Base-by-base conservation (phyloP, 2,113 vertebrate species). In the Struthio camelus region DNA sequence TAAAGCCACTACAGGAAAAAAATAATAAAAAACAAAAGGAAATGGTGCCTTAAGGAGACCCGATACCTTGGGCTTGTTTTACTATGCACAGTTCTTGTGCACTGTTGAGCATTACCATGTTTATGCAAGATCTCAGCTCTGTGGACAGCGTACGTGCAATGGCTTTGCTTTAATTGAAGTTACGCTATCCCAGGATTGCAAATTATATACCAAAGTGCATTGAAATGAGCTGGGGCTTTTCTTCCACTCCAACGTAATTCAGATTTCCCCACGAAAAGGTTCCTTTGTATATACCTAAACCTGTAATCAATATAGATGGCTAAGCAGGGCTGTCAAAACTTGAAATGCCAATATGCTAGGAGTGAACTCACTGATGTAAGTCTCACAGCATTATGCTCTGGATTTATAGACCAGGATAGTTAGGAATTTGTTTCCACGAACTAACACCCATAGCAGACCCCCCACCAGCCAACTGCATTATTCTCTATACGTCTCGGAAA, bases 161-260 rank as follows among this genome's bases (percentile, higher is more conserved):
- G 71, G 27, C 62, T 95, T 94, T 80, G 80, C 75, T 93, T 87
- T 87, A 94, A 91, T 42, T 87, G 89, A 80, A 97, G 50, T 75
- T 85, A 89, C 50, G 22, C 58, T 85, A 64, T 48, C 48, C 46
- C 87, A 71, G 71, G 79, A 85, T 64, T 85, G 86, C 81, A 66
- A 92, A 80, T 94, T 89, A 85, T 76, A 58, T 54, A 73, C 53
- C 81, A 54, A 79, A 82, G 50, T 46, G 34, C 2, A 0, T 65
- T 85, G 66, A 59, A 24, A 14, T 42, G 59, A 89, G 80, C 64
- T 78, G 44, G 59, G 64, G 54, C 64, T 95, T 87, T 89, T 59
- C 76, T 94, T 51, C 71, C 62, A 70, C 76, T 91, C 44, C 66
- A 15, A 0, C 4, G 34, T 86, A 86, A 92, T 84, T 88, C 70